Evolutionary conservation across 2,113 vertebrate genomes (phyloP).

Genomic region (Brachionichthys hirsutus): DNA sequence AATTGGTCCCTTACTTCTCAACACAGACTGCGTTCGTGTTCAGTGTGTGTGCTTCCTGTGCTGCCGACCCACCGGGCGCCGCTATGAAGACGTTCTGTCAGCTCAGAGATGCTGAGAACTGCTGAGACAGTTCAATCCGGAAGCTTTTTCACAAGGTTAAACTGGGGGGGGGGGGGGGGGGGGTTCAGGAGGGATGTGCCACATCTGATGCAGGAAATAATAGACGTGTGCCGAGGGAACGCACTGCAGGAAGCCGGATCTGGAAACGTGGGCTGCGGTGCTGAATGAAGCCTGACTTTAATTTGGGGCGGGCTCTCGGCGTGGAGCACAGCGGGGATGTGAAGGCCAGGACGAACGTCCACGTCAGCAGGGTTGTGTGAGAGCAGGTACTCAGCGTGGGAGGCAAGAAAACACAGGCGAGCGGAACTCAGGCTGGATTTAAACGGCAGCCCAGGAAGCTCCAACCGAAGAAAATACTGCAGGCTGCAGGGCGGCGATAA

Average conservation of each 20-base stretch:
- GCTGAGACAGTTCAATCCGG: constrained; percentile 68
- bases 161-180: constrained; percentile 58
- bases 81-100: constrained; percentile 67
- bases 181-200: constrained; percentile 51
- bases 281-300: constrained; percentile 55
- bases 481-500: constrained; percentile 32
- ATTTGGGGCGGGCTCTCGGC: constrained; percentile 40
- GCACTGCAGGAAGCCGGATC: constrained; percentile 55
- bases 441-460: constrained; percentile 47
- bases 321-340: constrained; percentile 6
- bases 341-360: constrained; percentile 22
- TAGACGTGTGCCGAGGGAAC: constrained; percentile 56
- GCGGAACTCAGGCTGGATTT: constrained; percentile 28
- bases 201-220: constrained; percentile 63
- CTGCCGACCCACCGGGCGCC: constrained; percentile 40
- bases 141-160: constrained; percentile 62
- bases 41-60: constrained; percentile 24
- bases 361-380: constrained; percentile 38
- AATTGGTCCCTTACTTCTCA: constrained; percentile 69
- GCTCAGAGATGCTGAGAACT: constrained; percentile 62
- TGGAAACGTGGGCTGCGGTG: constrained; percentile 36
- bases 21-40: constrained; percentile 16
- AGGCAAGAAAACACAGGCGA: constrained; percentile 36
- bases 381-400: constrained; percentile 18
- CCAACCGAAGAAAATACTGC: constrained; percentile 34